Evolutionary conservation across 1,140 invertebrate species (phyloP), one percentile per base, ranked within the genome.

Genomic region (Lethocerus indicus): DNA sequence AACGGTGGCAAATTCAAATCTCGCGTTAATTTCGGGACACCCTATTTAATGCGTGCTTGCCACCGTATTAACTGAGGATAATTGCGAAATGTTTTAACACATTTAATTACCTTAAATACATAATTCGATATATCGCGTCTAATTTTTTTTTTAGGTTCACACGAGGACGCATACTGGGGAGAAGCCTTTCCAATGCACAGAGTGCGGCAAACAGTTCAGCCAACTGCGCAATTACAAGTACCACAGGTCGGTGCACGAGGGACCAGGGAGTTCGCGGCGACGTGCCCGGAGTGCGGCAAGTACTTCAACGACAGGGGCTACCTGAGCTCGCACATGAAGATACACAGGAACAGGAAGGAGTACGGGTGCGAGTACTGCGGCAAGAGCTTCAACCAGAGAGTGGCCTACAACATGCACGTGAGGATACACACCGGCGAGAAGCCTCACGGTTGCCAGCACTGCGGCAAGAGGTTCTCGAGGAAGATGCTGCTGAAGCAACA

Each of bases 381-480:
- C 2, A 74, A 72, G 67, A 71, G 71, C 23, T 78, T 78, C 56
- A 84, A 86, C 63, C 83, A 86, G 60, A 70, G 82, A 20, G 82
- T 85, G 78, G 54, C 71, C 79, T 59, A 79, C 81, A 63, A 64
- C 14, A 85, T 85, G 82, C 83, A 87, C 61, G 71, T 83, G 0
- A 64, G 81, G 29, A 84, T 84, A 44, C 82, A 86, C 56, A 85
- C 79, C 0, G 76, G 84, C 26, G 76, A 87, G 12, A 85, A 87
- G 57, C 88, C 88, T 0, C 88, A 91, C 66, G 75, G 79, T 47
- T 93, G 88, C 59, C 73, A 74, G 2, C 73, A 83, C 18, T 93
- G 89, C 59, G 79, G 81, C n/a, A 84, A 90, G 57, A 71, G 81
- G 3, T 93, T 93, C 60, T 83, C 87, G 9, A 73, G 82, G 13